Percentiles rank a stretch among this genome's conserved stretches.
These are phyloP conservation scores for Drosophila kanapiae DNA, from an alignment of 1,140 invertebrate species.

Conservation along the genomic window DNA sequence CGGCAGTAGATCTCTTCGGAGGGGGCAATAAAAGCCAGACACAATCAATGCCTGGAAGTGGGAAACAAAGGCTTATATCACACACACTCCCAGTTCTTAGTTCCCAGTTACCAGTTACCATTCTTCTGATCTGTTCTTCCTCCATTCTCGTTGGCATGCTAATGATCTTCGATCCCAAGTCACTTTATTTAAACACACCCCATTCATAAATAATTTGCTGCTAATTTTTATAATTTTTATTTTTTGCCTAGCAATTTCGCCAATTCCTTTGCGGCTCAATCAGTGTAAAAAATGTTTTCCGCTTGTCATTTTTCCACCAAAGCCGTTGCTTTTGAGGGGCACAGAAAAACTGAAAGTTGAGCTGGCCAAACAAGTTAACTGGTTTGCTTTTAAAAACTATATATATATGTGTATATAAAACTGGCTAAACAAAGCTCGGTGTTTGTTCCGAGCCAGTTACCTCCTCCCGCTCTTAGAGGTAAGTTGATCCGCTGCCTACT, in stretches of 20 bases:
- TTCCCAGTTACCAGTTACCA: slow-evolving; percentile 18
- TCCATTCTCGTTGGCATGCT: slow-evolving; percentile 37
- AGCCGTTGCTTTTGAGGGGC: slow-evolving; percentile 2
- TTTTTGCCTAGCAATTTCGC: slow-evolving; percentile 17
- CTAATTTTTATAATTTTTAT: slow-evolving; percentile 52
- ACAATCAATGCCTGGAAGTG: slow-evolving; percentile 36
- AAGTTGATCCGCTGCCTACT: slow-evolving; percentile 33
- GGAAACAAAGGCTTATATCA: slow-evolving; percentile 36
- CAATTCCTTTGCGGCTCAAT: slow-evolving; percentile 19
- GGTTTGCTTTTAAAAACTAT: slow-evolving; percentile 33
- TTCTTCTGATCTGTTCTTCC: slow-evolving; percentile 6
- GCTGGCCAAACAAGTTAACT: slow-evolving; percentile 52
- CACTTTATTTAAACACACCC: slow-evolving; percentile 33
- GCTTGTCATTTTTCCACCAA: slow-evolving; percentile 51
- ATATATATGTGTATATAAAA: slow-evolving; percentile 7
- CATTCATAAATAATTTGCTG: slow-evolving; percentile 65
- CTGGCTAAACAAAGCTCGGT: slow-evolving; percentile 47
- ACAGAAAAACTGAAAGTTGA: slow-evolving; percentile 58
- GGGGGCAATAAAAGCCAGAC: slow-evolving; percentile 30
- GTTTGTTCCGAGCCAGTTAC: slow-evolving; percentile 41
- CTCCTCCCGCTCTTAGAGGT: slow-evolving; percentile 16
- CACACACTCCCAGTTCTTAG: slow-evolving; percentile 14
- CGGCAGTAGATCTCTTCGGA: slow-evolving; percentile 29
- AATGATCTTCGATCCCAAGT: slow-evolving; percentile 49
- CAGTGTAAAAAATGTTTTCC: slow-evolving; percentile 62